A percentile compares a stretch with the other conserved stretches of the same genome.
These are phyloP conservation scores for Lasiurus cinereus DNA, from an alignment of 2,113 vertebrate genomes.

Conservation along the genomic window DNA sequence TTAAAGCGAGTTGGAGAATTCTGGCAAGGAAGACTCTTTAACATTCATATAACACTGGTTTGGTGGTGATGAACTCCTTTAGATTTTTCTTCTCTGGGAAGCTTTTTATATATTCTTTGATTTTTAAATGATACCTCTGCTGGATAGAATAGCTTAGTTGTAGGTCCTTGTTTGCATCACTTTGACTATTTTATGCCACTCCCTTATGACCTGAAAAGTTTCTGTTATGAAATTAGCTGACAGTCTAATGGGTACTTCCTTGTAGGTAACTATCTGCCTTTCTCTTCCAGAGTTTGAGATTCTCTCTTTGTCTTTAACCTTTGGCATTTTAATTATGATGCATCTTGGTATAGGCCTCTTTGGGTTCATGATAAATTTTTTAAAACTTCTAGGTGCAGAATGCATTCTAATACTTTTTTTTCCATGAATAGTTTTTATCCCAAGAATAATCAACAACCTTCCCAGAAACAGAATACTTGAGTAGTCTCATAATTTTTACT, in stretches of 20 bases:
- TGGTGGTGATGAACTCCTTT: background rate
- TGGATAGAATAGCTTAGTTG: background rate
- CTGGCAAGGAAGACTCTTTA: background rate
- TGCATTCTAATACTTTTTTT: background rate
- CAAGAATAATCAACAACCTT: background rate
- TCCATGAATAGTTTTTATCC: background rate
- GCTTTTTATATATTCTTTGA: background rate
- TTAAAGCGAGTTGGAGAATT: too few relatives aligned
- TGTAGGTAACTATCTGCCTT: background rate
- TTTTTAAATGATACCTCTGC: background rate
- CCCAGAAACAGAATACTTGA: background rate
- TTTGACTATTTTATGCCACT: background rate
- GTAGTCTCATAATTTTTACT: background rate
- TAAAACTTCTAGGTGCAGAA: background rate
- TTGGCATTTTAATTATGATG: background rate
- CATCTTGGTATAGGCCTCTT: background rate
- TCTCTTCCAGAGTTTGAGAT: background rate
- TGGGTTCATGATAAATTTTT: background rate
- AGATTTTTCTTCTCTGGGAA: background rate
- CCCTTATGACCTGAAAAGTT: background rate
- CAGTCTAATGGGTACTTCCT: background rate
- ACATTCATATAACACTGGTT: background rate
- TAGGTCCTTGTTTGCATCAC: background rate
- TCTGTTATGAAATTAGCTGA: background rate
- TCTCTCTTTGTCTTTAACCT: background rate